phyloP scores from a whole-genome alignment of 2,113 vertebrate genomes.

The Monarcha castaneiventris region DNA sequence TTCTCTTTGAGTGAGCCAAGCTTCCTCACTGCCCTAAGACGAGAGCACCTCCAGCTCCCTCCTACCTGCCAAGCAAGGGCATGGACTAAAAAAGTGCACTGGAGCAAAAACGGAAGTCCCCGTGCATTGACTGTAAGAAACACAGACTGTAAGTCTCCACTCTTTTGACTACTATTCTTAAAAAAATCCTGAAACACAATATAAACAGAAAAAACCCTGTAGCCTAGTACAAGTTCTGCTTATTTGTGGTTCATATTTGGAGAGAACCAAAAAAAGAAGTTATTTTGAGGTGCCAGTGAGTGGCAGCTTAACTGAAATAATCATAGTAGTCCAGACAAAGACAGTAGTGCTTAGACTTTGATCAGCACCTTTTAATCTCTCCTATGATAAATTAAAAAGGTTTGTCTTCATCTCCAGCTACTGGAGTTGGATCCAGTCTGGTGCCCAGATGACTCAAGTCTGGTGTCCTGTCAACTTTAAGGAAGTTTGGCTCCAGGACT shows the following conservation, averaged over 20 bases:
- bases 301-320: background rate
- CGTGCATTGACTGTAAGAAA: background rate
- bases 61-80: background rate
- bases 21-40: background rate
- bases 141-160: background rate
- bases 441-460: slow-evolving; percentile 50
- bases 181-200: background rate
- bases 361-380: slow-evolving; percentile 39
- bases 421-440: slow-evolving; percentile 35
- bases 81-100: background rate
- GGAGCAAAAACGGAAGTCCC: background rate
- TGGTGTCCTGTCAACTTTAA: slow-evolving; percentile 23
- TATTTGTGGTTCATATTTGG: background rate
- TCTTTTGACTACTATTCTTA: background rate
- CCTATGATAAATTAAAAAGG: background rate
- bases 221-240: background rate
- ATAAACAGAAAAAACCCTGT: background rate
- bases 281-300: background rate
- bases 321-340: background rate
- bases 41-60: background rate
- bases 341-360: background rate
- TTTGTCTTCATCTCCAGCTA: background rate
- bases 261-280: background rate
- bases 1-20: background rate
- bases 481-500: slow-evolving; percentile 42